Conservation (phyloP, 2,888 invertebrate genomes). For the Aethes cnicana region DNA sequence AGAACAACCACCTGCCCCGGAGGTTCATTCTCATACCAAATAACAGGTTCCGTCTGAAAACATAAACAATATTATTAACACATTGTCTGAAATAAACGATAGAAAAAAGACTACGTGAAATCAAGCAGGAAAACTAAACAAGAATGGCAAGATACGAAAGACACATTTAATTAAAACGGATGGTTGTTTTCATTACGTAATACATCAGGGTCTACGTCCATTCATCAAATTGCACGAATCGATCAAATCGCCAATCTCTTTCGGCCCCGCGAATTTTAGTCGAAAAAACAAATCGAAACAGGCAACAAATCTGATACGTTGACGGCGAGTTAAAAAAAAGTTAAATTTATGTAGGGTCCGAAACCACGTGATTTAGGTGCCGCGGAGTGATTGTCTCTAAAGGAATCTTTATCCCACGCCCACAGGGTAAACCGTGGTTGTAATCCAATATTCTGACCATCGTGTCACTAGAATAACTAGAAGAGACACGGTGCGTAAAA, state of each 20-base stretch:
- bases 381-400: constrained; percentile 37
- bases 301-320: constrained; percentile 31
- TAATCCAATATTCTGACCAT: constrained; percentile 46
- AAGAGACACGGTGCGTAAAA: too few species aligned
- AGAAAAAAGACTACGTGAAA: background rate
- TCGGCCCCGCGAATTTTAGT: constrained; percentile 15
- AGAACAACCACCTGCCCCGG: constrained; percentile 87
- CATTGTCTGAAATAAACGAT: background rate
- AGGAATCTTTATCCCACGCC: constrained; percentile 37
- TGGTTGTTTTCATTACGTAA: background rate
- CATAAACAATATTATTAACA: background rate
- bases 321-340: constrained; percentile 26
- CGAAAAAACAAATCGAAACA: constrained; percentile 22
- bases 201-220: constrained; percentile 8
- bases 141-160: background rate
- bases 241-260: constrained; percentile 27
- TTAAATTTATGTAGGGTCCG: constrained; percentile 27
- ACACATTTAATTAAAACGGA: constrained; percentile 1
- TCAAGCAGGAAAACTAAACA: too few species aligned
- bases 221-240: constrained; percentile 26
- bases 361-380: constrained; percentile 28
- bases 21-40: constrained; percentile 91
- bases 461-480: constrained; percentile 15
- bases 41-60: constrained; percentile 86
- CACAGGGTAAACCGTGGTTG: constrained; percentile 43